phyloP scores from a whole-genome alignment of 2,797 vertebrate genomes.

The Setipinna tenuifilis region DNA sequence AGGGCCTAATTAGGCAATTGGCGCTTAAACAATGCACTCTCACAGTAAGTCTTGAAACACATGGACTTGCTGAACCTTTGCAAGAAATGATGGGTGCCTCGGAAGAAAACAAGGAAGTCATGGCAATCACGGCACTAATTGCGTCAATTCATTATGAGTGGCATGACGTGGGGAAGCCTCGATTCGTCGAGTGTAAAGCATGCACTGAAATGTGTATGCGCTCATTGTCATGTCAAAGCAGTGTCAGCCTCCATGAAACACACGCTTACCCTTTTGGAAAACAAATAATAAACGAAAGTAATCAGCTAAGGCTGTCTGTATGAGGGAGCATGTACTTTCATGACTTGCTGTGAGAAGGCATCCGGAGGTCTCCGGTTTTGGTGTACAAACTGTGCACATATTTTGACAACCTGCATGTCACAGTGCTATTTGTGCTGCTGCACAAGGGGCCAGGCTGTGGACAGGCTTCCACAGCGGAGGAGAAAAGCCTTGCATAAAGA shows the following conservation, averaged over 20 bases:
- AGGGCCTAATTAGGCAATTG: background rate
- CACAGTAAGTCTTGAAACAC: background rate
- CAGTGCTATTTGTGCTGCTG: conserved; percentile 36
- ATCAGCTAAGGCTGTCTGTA: conserved; percentile 40
- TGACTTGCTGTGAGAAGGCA: background rate
- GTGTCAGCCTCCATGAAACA: conserved; percentile 3
- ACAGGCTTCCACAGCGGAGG: background rate
- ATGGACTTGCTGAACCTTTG: background rate
- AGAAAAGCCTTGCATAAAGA: conserved; percentile 21
- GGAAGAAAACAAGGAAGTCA: conserved; percentile 3
- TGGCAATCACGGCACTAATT: conserved; percentile 19
- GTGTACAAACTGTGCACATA: conserved; percentile 26
- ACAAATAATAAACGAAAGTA: conserved; percentile 28
- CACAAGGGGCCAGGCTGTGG: conserved; percentile 22
- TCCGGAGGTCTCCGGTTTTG: conserved; percentile 6
- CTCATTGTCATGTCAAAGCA: conserved; percentile 11
- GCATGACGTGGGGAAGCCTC: conserved; percentile 3
- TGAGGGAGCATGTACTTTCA: conserved; percentile 36
- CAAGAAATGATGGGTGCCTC: conserved; percentile 1
- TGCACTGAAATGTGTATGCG: background rate
- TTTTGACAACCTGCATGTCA: conserved; percentile 43
- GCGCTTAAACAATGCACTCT: background rate
- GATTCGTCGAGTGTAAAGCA: background rate
- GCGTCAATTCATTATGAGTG: conserved; percentile 9
- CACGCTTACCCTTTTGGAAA: background rate